A percentile compares a stretch with the other conserved stretches of the same genome.
phyloP scores from a whole-genome alignment of 1,140 invertebrate species.

The Drosophila azteca region DNA sequence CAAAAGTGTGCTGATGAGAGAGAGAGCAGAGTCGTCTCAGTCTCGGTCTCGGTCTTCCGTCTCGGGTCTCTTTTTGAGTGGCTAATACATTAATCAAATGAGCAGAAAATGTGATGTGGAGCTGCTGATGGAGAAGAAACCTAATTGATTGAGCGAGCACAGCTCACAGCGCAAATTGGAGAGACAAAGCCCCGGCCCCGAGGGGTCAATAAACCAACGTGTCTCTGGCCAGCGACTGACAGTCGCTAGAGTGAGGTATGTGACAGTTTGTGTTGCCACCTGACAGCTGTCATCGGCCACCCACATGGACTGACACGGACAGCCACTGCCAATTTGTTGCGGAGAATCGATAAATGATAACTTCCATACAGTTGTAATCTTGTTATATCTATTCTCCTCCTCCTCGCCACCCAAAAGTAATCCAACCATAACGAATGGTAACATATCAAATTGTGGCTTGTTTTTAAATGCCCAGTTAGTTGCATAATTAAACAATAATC shows the following conservation, averaged over 20 bases:
- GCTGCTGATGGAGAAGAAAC: constrained; percentile 27
- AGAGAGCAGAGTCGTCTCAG: background rate
- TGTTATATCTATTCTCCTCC: too few species aligned
- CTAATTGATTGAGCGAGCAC: constrained; percentile 54
- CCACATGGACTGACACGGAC: too few species aligned
- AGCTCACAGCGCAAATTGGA: constrained; percentile 16
- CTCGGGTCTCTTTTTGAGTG: background rate
- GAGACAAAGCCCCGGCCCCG: constrained; percentile 19
- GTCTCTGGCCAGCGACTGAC: too few species aligned
- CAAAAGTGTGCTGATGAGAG: too few species aligned
- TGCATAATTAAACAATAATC: constrained; percentile 14
- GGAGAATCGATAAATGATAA: too few species aligned
- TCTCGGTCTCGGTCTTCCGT: background rate
- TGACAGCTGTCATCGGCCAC: background rate
- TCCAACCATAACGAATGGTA: constrained; percentile 7
- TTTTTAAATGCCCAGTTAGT: constrained; percentile 15
- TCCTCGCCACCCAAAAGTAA: background rate
- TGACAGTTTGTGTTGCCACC: background rate
- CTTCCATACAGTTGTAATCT: too few species aligned
- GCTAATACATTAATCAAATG: constrained; percentile 72
- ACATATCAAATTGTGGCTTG: constrained; percentile 5
- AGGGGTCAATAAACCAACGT: constrained; percentile 62
- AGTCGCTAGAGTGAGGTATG: constrained; percentile 4
- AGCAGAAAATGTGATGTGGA: constrained; percentile 46
- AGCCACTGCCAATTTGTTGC: too few species aligned